Evolutionary conservation across 2,888 invertebrate genomes (phyloP), one percentile per base, ranked within the genome.

Genomic region (Heliconius sara): DNA sequence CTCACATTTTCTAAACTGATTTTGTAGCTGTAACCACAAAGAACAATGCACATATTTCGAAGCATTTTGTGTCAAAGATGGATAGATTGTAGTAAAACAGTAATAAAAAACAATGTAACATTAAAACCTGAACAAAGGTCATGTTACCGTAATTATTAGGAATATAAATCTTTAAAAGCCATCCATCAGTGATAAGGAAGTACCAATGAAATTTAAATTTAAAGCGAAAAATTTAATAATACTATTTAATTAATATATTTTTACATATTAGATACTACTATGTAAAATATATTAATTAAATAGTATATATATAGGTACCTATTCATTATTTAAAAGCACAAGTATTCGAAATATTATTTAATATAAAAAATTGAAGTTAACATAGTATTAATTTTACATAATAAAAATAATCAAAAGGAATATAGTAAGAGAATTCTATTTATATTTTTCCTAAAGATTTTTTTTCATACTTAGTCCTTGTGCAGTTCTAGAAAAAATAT

Each of bases 51-150:
- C 25, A 25, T 9, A 60, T 47, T n/a, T 70, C 19, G 25, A 27
- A 19, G 27, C 47, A 47, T 71, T 71, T 27, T 12, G 3, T 60
- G 10, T 60, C 39, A 60, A n/a, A 60, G n/a, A 6, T 39, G 39
- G 39, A 39, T 39, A 19, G 52, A 60, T n/a, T 1, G 60, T 60
- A 47, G 60, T 60, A n/a, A 60, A 60, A 60, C n/a, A 22, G 27
- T 27, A 27, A 47, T 71, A 71, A 52, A 70, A 70, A 52, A 71
- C 47, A 71, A 71, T 71, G 71, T 52, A 71, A 71, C 71, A 71
- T 52, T 12, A 52, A 27, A 52, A 27, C 16, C 27, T 47, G 13
- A 71, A 71, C 47, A 43, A 43, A 65, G 39, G 71, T 52, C 10
- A 72, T 52, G 22, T 72, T 47, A 19, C 52, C 19, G 12, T 52